phyloP scores from a whole-genome alignment of 2,113 vertebrate genomes.

The Pangasianodon gigas region DNA sequence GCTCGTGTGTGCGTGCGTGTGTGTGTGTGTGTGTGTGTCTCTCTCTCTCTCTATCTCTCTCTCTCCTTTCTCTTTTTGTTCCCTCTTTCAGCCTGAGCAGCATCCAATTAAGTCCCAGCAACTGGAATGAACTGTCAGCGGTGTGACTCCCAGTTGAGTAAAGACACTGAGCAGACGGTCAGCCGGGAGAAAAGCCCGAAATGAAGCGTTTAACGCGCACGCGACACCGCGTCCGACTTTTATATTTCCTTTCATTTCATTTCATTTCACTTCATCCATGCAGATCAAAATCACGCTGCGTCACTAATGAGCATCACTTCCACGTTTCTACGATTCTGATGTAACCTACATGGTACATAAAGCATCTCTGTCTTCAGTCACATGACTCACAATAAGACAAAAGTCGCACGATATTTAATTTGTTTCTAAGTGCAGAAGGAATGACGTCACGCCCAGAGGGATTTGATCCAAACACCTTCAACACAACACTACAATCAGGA shows the following conservation, averaged over 20 bases:
- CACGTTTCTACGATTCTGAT: background rate
- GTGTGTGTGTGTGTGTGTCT: background rate
- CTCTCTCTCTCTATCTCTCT: slow-evolving; percentile 31
- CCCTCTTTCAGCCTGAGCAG: slow-evolving; percentile 70
- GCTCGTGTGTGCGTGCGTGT: slow-evolving; percentile 57
- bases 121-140: slow-evolving; percentile 58
- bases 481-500: background rate
- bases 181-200: background rate
- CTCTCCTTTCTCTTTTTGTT: slow-evolving; percentile 54
- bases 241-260: background rate
- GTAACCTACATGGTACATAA: background rate
- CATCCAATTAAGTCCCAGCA: slow-evolving; percentile 75
- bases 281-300: background rate
- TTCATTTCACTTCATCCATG: background rate
- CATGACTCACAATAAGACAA: background rate
- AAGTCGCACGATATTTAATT: background rate
- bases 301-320: background rate
- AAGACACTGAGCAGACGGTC: slow-evolving; percentile 12
- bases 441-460: background rate
- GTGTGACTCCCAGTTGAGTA: slow-evolving; percentile 25
- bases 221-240: background rate
- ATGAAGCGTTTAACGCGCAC: slow-evolving; percentile 16
- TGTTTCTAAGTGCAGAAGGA: background rate
- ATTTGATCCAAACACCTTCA: background rate
- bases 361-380: background rate